These are phyloP conservation scores for Sphaerodactylus townsendi DNA, from an alignment of 2,113 vertebrate genomes.

Conservation along the genomic window DNA sequence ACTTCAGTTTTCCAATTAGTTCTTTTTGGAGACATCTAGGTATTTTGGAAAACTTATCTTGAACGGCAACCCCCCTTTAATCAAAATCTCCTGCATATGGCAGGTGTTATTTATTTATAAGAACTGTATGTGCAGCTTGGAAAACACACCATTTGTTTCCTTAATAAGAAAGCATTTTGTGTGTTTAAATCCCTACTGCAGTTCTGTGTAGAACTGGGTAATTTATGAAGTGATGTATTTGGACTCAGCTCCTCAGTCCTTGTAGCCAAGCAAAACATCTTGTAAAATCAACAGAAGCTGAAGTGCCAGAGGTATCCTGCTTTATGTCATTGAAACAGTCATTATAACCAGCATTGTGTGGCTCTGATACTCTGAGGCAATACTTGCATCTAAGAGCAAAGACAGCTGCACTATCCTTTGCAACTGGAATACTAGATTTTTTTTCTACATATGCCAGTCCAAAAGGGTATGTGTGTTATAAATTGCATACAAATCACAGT, in stretches of 20 bases:
- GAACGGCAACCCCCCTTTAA: neutral
- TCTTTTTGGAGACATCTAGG: too few relatives aligned
- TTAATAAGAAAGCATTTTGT: neutral
- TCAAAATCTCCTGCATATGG: neutral
- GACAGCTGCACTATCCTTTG: neutral
- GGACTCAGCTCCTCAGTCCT: neutral
- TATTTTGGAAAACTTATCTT: neutral
- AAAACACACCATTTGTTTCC: neutral
- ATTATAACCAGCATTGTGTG: neutral
- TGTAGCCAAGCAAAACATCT: constrained; percentile 4
- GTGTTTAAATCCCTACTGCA: neutral
- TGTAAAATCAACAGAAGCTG: neutral
- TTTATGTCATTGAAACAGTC: neutral
- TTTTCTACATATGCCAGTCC: too few relatives aligned
- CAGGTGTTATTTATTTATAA: neutral
- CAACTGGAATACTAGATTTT: too few relatives aligned
- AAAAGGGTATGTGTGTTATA: too few relatives aligned
- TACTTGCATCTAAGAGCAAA: neutral
- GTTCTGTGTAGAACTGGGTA: constrained; percentile 7
- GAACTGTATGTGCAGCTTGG: constrained; percentile 18
- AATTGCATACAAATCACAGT: too few relatives aligned
- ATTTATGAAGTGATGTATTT: neutral
- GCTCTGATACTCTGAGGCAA: neutral
- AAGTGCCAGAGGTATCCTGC: neutral
- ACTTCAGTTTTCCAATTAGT: neutral